Percentiles rank a stretch among this genome's conserved stretches.
Evolutionary conservation across 2,113 vertebrate species (phyloP).

Genomic region (Acrocephalus kingi): DNA sequence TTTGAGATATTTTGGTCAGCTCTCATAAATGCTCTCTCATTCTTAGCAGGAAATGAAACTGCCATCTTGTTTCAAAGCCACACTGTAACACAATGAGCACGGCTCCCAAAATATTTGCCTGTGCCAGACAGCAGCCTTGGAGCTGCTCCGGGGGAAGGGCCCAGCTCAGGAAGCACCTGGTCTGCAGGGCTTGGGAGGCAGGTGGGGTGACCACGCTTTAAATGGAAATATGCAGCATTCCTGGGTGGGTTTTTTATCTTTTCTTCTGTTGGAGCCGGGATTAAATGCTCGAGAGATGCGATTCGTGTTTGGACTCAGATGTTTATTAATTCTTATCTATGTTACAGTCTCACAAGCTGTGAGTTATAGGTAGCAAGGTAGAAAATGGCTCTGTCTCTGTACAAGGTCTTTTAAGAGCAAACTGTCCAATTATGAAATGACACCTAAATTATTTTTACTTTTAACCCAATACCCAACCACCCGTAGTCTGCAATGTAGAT

Average conservation of each 20-base stretch:
- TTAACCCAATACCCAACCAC: neutral
- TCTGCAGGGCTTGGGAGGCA: neutral
- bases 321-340: neutral
- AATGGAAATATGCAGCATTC: neutral
- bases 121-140: neutral
- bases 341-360: neutral
- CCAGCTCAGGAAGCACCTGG: slow-evolving; percentile 39
- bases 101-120: neutral
- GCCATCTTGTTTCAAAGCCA: neutral
- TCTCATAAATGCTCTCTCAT: accelerated
- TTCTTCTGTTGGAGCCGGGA: neutral
- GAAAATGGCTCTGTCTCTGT: neutral
- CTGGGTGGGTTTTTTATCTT: neutral
- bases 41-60: slow-evolving; percentile 17
- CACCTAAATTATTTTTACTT: neutral
- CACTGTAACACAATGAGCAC: neutral
- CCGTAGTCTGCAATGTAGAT: neutral
- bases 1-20: neutral
- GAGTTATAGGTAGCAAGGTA: neutral
- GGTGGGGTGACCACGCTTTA: neutral
- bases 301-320: neutral
- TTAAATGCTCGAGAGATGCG: neutral
- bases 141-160: neutral
- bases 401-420: neutral
- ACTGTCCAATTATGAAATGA: neutral